phyloP scores from a whole-genome alignment of 2,888 invertebrate species.

The Lochmaea crataegi region DNA sequence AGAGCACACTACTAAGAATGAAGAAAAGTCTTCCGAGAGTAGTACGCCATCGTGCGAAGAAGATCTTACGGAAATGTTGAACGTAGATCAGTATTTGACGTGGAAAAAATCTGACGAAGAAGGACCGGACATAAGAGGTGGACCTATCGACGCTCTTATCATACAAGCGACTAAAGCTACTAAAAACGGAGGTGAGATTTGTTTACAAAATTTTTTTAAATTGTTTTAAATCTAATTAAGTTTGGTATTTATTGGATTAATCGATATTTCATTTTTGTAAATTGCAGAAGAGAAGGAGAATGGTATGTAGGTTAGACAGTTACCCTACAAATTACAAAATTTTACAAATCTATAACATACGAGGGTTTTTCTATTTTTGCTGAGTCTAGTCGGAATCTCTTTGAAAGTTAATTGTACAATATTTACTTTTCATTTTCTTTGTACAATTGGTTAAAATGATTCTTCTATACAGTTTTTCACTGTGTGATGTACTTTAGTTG shows the following conservation, averaged over 20 bases:
- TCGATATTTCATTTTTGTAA: slow-evolving; percentile 45
- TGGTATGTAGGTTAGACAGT: slow-evolving; percentile 56
- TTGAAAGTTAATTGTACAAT: no score
- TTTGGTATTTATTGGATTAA: slow-evolving; percentile 18
- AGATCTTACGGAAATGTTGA: slow-evolving; percentile 82
- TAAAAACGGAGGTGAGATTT: slow-evolving; percentile 73
- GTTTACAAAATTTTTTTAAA: slow-evolving; percentile 1
- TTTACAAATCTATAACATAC: background rate
- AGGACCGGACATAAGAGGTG: slow-evolving; percentile 92
- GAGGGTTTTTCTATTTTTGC: background rate
- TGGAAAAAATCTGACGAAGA: slow-evolving; percentile 85
- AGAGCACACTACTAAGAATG: slow-evolving; percentile 57
- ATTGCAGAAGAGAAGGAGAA: slow-evolving; percentile 63
- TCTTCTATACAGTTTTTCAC: no score
- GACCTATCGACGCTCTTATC: slow-evolving; percentile 92
- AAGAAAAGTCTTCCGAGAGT: slow-evolving; percentile 46
- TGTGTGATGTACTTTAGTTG: no score
- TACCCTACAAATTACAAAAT: slow-evolving; percentile 10
- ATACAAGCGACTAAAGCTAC: slow-evolving; percentile 96
- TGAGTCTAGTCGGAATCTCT: background rate
- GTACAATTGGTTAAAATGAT: no score
- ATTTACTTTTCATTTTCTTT: no score
- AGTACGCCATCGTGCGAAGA: slow-evolving; percentile 57
- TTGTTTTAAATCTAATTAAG: background rate
- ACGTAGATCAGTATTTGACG: slow-evolving; percentile 83